A percentile compares a stretch with the other conserved stretches of the same genome.
Evolutionary conservation across 2,113 vertebrate genomes (phyloP).

Genomic region (Arvicanthis niloticus): DNA sequence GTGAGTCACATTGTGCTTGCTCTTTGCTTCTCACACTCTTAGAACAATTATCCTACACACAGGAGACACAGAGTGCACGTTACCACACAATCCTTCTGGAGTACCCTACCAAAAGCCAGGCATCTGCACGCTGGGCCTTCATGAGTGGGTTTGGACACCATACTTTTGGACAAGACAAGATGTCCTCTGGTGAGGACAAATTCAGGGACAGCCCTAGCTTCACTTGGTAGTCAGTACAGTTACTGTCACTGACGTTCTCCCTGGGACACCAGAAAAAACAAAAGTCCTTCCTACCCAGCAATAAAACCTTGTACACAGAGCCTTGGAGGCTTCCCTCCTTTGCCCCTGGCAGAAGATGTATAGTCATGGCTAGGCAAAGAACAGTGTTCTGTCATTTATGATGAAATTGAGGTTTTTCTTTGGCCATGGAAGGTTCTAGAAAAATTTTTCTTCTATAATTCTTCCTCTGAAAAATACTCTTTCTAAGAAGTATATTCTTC

Average conservation of each 20-base stretch:
- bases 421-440: not conserved
- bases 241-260: not conserved
- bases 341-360: not conserved
- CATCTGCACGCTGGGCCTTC: not conserved
- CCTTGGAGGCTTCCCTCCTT: not conserved
- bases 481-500: not conserved
- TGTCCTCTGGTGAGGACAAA: not conserved
- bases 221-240: not conserved
- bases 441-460: not conserved
- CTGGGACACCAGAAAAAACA: not conserved
- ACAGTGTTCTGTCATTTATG: not conserved
- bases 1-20: not conserved
- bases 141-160: not conserved
- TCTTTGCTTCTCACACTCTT: constrained; percentile 43
- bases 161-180: not conserved
- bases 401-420: not conserved
- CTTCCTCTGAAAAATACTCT: not conserved
- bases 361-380: not conserved
- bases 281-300: constrained; percentile 8
- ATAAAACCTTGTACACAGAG: not conserved
- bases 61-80: not conserved
- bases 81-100: not conserved
- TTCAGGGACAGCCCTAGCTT: not conserved
- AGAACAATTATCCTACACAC: not conserved
- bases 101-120: not conserved